Evolutionary conservation across 1,140 invertebrate species (phyloP).

Genomic region (Brachionus calyciflorus): DNA sequence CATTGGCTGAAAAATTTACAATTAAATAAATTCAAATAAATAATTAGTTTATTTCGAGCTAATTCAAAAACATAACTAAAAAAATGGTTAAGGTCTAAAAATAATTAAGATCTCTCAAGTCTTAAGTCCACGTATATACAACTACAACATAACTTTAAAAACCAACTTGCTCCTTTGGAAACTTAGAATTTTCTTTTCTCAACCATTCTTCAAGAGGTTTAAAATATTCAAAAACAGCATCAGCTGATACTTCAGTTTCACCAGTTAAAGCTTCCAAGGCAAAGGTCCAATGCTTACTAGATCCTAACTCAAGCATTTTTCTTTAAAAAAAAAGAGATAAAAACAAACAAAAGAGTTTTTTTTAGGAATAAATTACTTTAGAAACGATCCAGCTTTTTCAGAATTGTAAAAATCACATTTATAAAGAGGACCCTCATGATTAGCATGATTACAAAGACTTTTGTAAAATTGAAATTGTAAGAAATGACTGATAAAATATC

Average conservation of each 20-base stretch:
- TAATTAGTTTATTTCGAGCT: no score
- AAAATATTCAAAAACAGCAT: constrained; percentile 78
- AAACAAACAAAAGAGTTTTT: not conserved
- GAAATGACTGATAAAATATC: constrained; percentile 84
- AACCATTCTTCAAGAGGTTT: constrained; percentile 75
- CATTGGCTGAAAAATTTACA: no score
- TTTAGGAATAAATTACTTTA: constrained; percentile 48
- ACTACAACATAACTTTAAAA: not conserved
- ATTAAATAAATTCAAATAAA: no score
- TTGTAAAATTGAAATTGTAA: constrained; percentile 87
- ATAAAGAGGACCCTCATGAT: constrained; percentile 73
- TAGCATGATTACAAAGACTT: constrained; percentile 73
- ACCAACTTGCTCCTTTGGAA: not conserved
- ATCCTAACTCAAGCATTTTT: constrained; percentile 63
- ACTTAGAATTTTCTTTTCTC: constrained; percentile 67
- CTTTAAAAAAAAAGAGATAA: constrained; percentile 2
- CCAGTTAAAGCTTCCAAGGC: constrained; percentile 73
- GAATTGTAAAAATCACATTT: constrained; percentile 84
- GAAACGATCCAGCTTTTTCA: constrained; percentile 67
- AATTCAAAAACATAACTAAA: no score
- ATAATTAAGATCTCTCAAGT: no score
- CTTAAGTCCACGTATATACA: no score
- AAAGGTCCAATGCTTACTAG: constrained; percentile 72
- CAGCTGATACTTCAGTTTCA: constrained; percentile 70
- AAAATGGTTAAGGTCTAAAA: no score